Conservation (phyloP, 2,888 invertebrate species). For the Pristionchus mayeri region DNA sequence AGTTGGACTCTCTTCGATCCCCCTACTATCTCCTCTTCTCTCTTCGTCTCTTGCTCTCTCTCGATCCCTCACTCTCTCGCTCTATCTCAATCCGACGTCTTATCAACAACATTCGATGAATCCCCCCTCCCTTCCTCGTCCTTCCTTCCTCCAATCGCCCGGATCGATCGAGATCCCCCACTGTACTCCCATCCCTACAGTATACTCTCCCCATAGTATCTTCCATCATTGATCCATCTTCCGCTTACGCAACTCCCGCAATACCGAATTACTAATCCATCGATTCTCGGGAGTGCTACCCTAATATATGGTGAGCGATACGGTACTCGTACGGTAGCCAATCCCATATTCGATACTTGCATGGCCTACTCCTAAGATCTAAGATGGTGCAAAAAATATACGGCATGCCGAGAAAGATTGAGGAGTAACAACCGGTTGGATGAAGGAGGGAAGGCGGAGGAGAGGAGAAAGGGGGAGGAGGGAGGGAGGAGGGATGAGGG, state of each 20-base stretch:
- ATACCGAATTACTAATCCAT: not conserved
- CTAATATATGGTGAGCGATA: not conserved
- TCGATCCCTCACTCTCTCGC: slow-evolving; percentile 6
- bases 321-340: not conserved
- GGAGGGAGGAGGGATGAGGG: not conserved
- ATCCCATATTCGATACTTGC: not conserved
- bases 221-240: not conserved
- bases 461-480: slow-evolving; percentile 51
- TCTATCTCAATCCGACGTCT: slow-evolving; percentile 20
- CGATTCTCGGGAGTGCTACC: not conserved
- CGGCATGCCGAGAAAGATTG: slow-evolving; percentile 40
- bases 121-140: not conserved
- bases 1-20: slow-evolving; percentile 9
- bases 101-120: slow-evolving; percentile 39
- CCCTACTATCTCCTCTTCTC: not conserved
- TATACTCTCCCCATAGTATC: not conserved
- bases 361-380: slow-evolving; percentile 36
- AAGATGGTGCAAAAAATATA: slow-evolving; percentile 16
- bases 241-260: not conserved
- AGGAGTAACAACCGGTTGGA: slow-evolving; percentile 38
- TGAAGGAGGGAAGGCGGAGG: not conserved
- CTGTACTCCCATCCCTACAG: not conserved
- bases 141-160: not conserved
- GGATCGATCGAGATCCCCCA: slow-evolving; percentile 14
- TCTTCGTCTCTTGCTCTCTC: not conserved